phyloP scores from a whole-genome alignment of 2,888 invertebrate species.

The Platycheirus rosarum region DNA sequence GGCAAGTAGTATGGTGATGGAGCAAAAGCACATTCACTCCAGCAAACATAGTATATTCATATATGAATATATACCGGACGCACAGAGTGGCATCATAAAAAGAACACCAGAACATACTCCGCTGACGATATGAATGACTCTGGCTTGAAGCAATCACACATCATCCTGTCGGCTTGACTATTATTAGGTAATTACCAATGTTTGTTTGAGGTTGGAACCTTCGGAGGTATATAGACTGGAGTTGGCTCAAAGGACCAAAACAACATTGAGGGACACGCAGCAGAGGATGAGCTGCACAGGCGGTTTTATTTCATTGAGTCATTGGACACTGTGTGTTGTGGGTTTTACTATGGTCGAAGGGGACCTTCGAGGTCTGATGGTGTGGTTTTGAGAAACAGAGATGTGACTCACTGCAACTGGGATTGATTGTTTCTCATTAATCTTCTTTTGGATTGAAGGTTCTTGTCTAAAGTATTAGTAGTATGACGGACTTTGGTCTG shows the following conservation, averaged over 20 bases:
- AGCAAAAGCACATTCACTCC: conserved; percentile 36
- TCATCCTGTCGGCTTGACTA: conserved; percentile 74
- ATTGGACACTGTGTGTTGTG: conserved; percentile 25
- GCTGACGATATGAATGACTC: conserved; percentile 50
- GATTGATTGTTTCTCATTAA: conserved; percentile 3
- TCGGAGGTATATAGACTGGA: background rate
- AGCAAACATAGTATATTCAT: background rate
- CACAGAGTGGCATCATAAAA: background rate
- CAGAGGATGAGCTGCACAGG: background rate
- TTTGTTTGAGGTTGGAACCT: conserved; percentile 61
- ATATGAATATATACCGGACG: background rate
- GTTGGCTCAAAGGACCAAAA: conserved; percentile 30
- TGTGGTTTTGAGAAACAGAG: background rate
- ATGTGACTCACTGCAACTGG: conserved; percentile 10
- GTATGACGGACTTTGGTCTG: background rate
- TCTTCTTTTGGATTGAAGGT: background rate
- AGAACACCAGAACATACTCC: conserved; percentile 18
- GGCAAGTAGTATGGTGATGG: background rate
- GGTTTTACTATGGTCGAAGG: conserved; percentile 1
- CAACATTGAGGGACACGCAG: background rate
- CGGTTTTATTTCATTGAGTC: conserved; percentile 58
- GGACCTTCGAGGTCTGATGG: background rate
- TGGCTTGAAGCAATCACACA: conserved; percentile 72
- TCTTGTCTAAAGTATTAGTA: background rate
- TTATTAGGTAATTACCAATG: conserved; percentile 74